A percentile compares a stretch with the other conserved stretches of the same genome.
phyloP scores from a whole-genome alignment of 2,797 vertebrate genomes.

The Sebastes diaconus region DNA sequence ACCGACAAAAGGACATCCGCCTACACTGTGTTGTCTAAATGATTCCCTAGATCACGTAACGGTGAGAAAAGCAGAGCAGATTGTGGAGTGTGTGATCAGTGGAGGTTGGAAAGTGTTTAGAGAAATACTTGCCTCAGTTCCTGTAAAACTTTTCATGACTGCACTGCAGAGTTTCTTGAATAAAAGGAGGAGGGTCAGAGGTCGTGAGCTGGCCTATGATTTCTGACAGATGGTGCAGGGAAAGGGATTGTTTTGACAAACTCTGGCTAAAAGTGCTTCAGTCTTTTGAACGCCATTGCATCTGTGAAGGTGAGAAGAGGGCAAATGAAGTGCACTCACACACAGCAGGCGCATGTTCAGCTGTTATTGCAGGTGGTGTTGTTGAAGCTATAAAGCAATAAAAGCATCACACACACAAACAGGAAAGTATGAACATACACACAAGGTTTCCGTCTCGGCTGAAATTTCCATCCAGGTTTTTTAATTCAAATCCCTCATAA shows the following conservation, averaged over 20 bases:
- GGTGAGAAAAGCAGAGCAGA: conserved; percentile 66
- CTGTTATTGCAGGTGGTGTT: conserved; percentile 50
- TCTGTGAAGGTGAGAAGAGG: conserved; percentile 58
- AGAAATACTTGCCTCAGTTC: conserved; percentile 69
- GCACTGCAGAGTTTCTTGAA: conserved; percentile 38
- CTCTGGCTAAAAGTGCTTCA: conserved; percentile 27
- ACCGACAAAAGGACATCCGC: conserved; percentile 82
- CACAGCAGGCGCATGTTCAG: conserved; percentile 40
- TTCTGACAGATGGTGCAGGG: conserved; percentile 50
- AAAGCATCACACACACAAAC: conserved; percentile 12
- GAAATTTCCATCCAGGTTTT: conserved; percentile 50
- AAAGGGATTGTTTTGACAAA: conserved; percentile 65
- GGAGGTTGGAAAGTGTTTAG: conserved; percentile 66
- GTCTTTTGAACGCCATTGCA: conserved; percentile 30
- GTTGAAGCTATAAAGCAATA: conserved; percentile 52
- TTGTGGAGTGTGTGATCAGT: conserved; percentile 73
- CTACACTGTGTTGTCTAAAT: conserved; percentile 79
- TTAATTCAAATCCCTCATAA: conserved; percentile 41
- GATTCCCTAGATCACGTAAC: conserved; percentile 80
- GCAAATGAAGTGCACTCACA: conserved; percentile 41
- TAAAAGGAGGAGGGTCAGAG: conserved; percentile 43
- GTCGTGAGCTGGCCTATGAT: conserved; percentile 44
- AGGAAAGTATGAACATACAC: conserved; percentile 1
- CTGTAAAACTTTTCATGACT: conserved; percentile 69
- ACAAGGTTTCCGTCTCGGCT: conserved; percentile 15